A percentile compares a stretch with the other conserved stretches of the same genome.
phyloP scores from a whole-genome alignment of 2,113 vertebrate species.

The Phoxinus phoxinus region DNA sequence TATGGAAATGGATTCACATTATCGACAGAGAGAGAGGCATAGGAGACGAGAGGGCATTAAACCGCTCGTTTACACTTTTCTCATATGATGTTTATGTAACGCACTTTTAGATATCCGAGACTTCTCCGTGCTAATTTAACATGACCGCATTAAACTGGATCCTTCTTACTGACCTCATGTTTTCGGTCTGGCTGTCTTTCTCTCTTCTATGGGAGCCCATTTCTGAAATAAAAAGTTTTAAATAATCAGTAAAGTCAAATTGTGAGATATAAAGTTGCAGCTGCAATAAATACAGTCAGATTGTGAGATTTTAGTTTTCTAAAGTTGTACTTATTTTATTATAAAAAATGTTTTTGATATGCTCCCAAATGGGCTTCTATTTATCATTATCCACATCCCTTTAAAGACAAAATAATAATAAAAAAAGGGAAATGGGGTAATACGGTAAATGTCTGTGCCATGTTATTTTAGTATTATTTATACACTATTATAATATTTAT shows the following conservation, averaged over 20 bases:
- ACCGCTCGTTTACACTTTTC: conserved; percentile 57
- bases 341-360: neutral
- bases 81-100: conserved; percentile 64
- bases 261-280: neutral
- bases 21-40: conserved; percentile 24
- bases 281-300: neutral
- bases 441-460: no score
- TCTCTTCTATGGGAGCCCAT: conserved; percentile 13
- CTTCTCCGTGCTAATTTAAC: conserved; percentile 40
- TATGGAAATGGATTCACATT: conserved; percentile 42
- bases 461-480: no score
- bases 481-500: no score
- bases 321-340: neutral
- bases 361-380: neutral
- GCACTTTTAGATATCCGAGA: conserved; percentile 53
- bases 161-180: neutral
- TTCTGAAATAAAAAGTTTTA: neutral
- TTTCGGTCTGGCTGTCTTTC: conserved; percentile 18
- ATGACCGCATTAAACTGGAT: conserved; percentile 35
- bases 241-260: neutral
- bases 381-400: neutral
- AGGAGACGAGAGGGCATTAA: conserved; percentile 52
- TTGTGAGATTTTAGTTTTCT: neutral
- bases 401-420: neutral
- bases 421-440: no score